Evolutionary conservation across 2,888 invertebrate species (phyloP).

Genomic region (Sminthurides aquaticus): DNA sequence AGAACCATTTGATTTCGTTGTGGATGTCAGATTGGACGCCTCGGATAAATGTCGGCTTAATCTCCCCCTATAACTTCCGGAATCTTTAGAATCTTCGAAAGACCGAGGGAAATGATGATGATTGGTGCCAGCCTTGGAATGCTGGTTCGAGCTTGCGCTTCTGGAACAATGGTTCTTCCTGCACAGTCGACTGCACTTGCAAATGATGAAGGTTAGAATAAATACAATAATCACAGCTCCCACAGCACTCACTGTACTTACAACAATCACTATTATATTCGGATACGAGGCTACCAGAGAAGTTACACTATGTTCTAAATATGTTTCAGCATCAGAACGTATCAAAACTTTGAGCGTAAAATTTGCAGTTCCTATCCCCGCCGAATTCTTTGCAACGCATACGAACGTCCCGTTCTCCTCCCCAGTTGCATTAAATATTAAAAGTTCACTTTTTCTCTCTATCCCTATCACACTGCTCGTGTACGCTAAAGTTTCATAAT

Average conservation of each 20-base stretch:
- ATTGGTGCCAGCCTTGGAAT: constrained; percentile 16
- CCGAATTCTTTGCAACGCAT: constrained; percentile 77
- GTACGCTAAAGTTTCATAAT: constrained; percentile 5
- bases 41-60: constrained; percentile 40
- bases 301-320: constrained; percentile 22
- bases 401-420: constrained; percentile 80
- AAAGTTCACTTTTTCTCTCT: constrained; percentile 69
- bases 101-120: not conserved
- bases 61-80: constrained; percentile 20
- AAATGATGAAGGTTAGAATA: constrained; percentile 59
- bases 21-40: constrained; percentile 40
- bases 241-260: constrained; percentile 41
- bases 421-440: constrained; percentile 66
- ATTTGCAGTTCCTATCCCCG: constrained; percentile 70
- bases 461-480: constrained; percentile 43
- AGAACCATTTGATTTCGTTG: constrained; percentile 43
- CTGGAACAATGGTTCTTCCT: constrained; percentile 23
- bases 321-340: constrained; percentile 36
- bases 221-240: constrained; percentile 56
- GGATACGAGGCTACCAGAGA: constrained; percentile 38
- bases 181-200: constrained; percentile 40
- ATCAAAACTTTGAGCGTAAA: constrained; percentile 58
- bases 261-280: constrained; percentile 36
- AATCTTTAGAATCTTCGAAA: constrained; percentile 28
- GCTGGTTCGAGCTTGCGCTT: constrained; percentile 16